Percentiles rank a stretch among this genome's conserved stretches.
phyloP scores from a whole-genome alignment of 2,888 invertebrate species.

The Lobophora halterata region DNA sequence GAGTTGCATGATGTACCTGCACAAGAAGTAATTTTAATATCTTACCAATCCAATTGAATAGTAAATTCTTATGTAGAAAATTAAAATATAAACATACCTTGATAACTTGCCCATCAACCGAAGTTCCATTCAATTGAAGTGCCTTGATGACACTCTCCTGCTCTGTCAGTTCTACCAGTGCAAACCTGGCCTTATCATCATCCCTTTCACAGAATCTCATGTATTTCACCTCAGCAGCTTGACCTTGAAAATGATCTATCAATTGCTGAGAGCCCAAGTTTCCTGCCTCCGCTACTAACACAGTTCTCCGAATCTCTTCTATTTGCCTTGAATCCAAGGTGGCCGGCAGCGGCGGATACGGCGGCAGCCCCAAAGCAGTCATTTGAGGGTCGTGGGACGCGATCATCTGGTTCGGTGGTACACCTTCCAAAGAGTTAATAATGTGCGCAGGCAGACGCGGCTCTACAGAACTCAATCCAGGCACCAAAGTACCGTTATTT shows the following conservation, averaged over 20 bases:
- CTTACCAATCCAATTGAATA: neutral
- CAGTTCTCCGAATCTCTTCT: conserved; percentile 97
- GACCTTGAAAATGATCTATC: conserved; percentile 92
- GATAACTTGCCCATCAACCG: conserved; percentile 86
- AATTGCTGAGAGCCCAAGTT: conserved; percentile 89
- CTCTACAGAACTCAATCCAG: conserved; percentile 90
- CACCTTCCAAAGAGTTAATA: conserved; percentile 91
- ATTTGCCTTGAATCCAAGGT: conserved; percentile 93
- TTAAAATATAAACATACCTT: conserved; percentile 46
- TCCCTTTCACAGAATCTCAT: conserved; percentile 94
- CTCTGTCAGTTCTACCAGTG: conserved; percentile 95
- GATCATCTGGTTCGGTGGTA: conserved; percentile 91
- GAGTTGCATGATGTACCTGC: conserved; percentile 93
- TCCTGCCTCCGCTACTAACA: conserved; percentile 91
- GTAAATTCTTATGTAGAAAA: neutral
- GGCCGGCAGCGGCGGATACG: conserved; percentile 95
- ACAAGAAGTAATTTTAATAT: conserved; percentile 39
- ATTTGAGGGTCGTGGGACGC: conserved; percentile 95
- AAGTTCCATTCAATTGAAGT: conserved; percentile 89
- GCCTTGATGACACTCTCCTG: conserved; percentile 94
- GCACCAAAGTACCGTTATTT: conserved; percentile 93
- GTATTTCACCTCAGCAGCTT: conserved; percentile 97
- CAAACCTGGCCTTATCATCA: conserved; percentile 87
- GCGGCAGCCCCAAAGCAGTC: conserved; percentile 88
- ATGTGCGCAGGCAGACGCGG: conserved; percentile 95